phyloP scores from a whole-genome alignment of 2,113 vertebrate genomes.

The Myotis lucifugus region DNA sequence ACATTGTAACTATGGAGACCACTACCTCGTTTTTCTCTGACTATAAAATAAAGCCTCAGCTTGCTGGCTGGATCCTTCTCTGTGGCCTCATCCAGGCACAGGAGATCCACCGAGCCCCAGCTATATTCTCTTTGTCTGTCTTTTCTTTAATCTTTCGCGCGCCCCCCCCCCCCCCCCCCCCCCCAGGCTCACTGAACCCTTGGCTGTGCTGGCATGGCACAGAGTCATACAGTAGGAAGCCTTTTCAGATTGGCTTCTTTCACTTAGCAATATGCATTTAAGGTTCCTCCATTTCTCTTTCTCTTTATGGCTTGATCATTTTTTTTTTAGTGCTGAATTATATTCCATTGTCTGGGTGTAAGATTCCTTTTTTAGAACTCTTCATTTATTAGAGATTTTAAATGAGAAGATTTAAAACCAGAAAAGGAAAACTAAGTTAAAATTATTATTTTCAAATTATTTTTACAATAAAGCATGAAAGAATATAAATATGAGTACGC shows the following conservation, averaged over 20 bases:
- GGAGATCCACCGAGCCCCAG: too few relatives aligned
- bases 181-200: too few relatives aligned
- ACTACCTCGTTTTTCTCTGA: too few relatives aligned
- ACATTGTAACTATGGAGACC: too few relatives aligned
- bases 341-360: not conserved
- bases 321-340: not conserved
- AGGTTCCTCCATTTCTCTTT: not conserved
- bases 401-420: constrained; percentile 39
- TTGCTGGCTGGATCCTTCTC: too few relatives aligned
- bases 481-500: not conserved
- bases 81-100: too few relatives aligned
- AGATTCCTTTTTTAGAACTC: not conserved
- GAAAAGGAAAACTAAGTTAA: not conserved
- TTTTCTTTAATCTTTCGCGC: too few relatives aligned
- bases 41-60: too few relatives aligned
- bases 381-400: constrained; percentile 2
- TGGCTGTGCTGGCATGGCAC: too few relatives aligned
- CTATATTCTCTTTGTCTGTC: too few relatives aligned
- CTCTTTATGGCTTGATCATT: not conserved
- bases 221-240: not conserved
- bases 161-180: too few relatives aligned
- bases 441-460: constrained; percentile 11
- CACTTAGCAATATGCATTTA: not conserved
- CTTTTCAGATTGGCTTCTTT: not conserved
- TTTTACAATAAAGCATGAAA: not conserved